Conservation (phyloP, 2,113 vertebrate species). For the Uropsilus gracilis region DNA sequence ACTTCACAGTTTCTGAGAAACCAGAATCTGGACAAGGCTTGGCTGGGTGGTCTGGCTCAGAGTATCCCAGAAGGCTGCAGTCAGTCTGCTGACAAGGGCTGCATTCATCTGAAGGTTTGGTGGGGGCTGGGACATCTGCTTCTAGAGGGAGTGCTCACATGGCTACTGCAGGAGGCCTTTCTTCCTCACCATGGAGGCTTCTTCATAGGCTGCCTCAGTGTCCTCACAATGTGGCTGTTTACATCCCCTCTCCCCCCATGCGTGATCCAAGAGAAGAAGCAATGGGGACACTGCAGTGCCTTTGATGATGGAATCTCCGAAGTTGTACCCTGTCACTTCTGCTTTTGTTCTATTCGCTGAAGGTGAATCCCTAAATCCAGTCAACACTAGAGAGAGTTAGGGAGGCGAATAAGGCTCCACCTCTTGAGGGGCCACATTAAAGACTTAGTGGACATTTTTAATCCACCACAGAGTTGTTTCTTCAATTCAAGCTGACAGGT, state of each 20-base stretch:
- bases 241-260: background rate
- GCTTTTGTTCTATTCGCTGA: background rate
- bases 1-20: background rate
- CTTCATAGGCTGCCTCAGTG: background rate
- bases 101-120: background rate
- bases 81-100: background rate
- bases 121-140: background rate
- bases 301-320: background rate
- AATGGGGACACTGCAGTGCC: background rate
- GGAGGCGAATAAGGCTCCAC: background rate
- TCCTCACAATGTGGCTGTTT: background rate
- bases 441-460: background rate
- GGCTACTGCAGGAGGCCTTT: background rate
- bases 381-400: fast-evolving
- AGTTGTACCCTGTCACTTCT: background rate
- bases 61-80: background rate
- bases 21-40: background rate
- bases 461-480: background rate
- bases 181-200: background rate
- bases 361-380: background rate
- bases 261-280: background rate
- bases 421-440: background rate
- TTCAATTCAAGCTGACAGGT: background rate
- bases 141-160: background rate
- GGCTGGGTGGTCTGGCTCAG: background rate